A percentile compares a stretch with the other conserved stretches of the same genome.
phyloP scores from a whole-genome alignment of 2,797 vertebrate genomes.

The Hipposideros larvatus region DNA sequence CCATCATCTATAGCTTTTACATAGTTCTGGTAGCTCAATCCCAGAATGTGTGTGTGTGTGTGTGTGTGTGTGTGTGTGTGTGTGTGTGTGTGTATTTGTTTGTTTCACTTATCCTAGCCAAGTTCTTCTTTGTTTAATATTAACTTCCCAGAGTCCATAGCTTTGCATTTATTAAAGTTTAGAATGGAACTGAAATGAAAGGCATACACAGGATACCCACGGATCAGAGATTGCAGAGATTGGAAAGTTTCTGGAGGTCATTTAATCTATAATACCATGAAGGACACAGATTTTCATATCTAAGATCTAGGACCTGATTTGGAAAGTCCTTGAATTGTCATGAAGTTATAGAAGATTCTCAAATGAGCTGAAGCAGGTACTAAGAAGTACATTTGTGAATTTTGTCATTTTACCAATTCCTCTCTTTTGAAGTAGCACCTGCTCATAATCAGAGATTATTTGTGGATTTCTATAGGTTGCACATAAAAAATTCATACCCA shows the following conservation, averaged over 20 bases:
- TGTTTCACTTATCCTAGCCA: neutral
- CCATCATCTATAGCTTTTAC: neutral
- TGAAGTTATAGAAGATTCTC: neutral
- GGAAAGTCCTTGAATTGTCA: neutral
- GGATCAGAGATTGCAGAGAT: neutral
- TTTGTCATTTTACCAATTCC: neutral
- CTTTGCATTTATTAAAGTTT: conserved; percentile 9
- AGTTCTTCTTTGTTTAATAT: conserved; percentile 8
- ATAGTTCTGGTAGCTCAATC: neutral
- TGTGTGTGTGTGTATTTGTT: neutral
- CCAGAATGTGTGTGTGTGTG: neutral
- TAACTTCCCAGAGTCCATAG: neutral
- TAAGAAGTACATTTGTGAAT: neutral
- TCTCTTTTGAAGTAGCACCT: neutral
- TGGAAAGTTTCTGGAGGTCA: neutral
- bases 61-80: neutral
- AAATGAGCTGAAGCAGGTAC: neutral
- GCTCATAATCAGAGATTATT: neutral
- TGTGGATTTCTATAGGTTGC: neutral
- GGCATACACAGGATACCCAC: neutral
- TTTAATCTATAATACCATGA: neutral
- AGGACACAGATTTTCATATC: conserved; percentile 11
- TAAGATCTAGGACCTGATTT: neutral
- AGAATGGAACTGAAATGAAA: neutral
- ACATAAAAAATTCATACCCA: neutral